Evolutionary conservation across 2,113 vertebrate genomes (phyloP), one percentile per base, ranked within the genome.

Genomic region (Oxygymnocypris stewartii): DNA sequence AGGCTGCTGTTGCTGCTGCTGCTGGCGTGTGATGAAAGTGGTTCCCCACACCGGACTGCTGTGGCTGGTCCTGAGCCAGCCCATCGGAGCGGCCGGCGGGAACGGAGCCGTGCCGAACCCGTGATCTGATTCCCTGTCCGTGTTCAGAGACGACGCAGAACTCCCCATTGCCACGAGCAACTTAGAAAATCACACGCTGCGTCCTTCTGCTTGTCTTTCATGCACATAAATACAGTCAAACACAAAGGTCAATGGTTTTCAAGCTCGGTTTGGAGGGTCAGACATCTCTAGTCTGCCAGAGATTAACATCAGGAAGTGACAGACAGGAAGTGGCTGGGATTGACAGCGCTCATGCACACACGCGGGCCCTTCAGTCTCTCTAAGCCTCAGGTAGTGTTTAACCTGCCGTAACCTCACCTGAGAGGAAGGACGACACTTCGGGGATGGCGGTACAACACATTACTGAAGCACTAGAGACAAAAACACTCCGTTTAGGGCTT

Each of bases 61-160:
- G 88, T 95, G 96, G 87, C 96, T 94, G 87, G 94, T 97, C 91
- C 97, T 95, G 90, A 96, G 97, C 97, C 97, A 99, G 90, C 96
- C 92, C 90, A 97, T 91, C 23, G 96, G 94, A 14, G 96, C 95
- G 61, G 96, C 92, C 25, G 96, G 94, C 0, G 97, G 91, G 90
- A 96, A 99, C 49, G 96, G 92, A 0, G 95, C 80, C 77, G 96
- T 92, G 85, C 92, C 84, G 93, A 98, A 98, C 90, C 97, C 97
- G 89, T 97, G 97, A 93, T 98, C 97, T 84, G 98, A 98, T 93
- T 98, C 97, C 0, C 97, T 97, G 94, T 99, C 97, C 14, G 97
- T 92, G 16, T 96, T 96, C 92, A 99, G 94, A 84, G 98, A 99
- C 44, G 98, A 98, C 89, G 98, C 97, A 37, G 98, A 99, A 93